Conservation (phyloP, 2,888 invertebrate genomes). For the Ceratothoa steindachneri region DNA sequence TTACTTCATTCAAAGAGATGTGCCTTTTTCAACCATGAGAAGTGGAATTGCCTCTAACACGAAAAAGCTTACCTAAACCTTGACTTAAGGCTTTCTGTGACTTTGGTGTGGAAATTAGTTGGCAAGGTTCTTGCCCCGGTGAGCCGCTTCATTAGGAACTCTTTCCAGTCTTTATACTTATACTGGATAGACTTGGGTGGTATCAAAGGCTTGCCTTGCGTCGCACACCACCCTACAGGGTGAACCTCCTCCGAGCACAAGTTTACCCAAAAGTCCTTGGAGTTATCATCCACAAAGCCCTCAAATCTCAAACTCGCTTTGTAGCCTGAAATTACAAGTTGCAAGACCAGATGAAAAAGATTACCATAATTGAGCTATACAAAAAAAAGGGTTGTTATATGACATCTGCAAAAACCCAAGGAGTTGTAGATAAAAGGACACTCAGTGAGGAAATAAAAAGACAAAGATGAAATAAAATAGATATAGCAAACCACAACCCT, state of each 20-base stretch:
- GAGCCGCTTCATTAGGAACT: constrained; percentile 82
- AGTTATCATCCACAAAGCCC: constrained; percentile 81
- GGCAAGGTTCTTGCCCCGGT: constrained; percentile 94
- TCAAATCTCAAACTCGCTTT: constrained; percentile 68
- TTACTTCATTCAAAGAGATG: too few species aligned
- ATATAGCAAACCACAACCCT: too few species aligned
- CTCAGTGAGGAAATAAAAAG: too few species aligned
- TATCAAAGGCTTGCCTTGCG: constrained; percentile 87
- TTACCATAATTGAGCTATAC: background rate
- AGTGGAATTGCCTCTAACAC: background rate
- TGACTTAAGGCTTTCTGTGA: constrained; percentile 67
- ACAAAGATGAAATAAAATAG: too few species aligned
- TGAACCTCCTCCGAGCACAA: constrained; percentile 90
- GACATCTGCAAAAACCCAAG: background rate
- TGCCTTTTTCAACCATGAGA: too few species aligned
- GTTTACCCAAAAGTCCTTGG: constrained; percentile 95
- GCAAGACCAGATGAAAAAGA: too few species aligned
- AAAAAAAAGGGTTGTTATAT: background rate
- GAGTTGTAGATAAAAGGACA: background rate
- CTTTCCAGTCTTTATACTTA: constrained; percentile 93
- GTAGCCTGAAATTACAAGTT: constrained; percentile 60
- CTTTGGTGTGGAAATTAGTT: constrained; percentile 83
- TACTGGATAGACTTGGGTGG: constrained; percentile 64
- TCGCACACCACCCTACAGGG: constrained; percentile 96
- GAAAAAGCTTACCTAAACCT: constrained; percentile 60